These are phyloP conservation scores for Stenichneumon culpator DNA, from an alignment of 2,888 invertebrate genomes.

Conservation along the genomic window DNA sequence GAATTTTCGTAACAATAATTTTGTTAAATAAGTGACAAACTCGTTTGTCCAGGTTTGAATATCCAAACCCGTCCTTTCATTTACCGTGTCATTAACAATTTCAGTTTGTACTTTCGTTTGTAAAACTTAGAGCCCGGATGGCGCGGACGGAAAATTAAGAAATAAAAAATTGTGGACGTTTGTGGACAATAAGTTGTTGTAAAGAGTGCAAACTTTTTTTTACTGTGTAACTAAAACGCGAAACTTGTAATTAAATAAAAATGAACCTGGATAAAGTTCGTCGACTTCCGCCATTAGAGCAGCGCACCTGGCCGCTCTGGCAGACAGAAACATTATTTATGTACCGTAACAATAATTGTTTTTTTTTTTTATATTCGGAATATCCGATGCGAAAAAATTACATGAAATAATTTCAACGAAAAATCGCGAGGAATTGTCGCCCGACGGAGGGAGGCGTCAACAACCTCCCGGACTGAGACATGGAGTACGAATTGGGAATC, in stretches of 20 bases:
- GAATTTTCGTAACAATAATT: too few relatives aligned
- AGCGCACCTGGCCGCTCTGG: slow-evolving; percentile 79
- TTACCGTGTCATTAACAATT: too few relatives aligned
- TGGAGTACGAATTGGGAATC: slow-evolving; percentile 63
- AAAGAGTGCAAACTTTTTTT: too few relatives aligned
- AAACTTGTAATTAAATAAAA: neutral
- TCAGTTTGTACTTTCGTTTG: too few relatives aligned
- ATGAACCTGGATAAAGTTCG: slow-evolving; percentile 81
- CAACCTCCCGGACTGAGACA: slow-evolving; percentile 43
- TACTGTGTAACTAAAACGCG: too few relatives aligned
- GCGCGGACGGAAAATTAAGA: too few relatives aligned
- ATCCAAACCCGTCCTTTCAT: too few relatives aligned
- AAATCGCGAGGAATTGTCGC: neutral
- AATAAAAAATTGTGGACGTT: too few relatives aligned
- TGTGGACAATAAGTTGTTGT: too few relatives aligned
- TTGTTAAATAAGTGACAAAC: too few relatives aligned
- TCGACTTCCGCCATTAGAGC: slow-evolving; percentile 83
- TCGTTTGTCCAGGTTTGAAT: too few relatives aligned
- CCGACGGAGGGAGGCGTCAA: neutral
- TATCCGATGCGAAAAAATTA: neutral
- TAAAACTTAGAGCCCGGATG: too few relatives aligned
- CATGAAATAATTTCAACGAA: neutral
- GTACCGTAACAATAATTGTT: slow-evolving; percentile 3
- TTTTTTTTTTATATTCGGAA: slow-evolving; percentile 8
- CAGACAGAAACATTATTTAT: slow-evolving; percentile 77